Evolutionary conservation across 2,797 vertebrate genomes (phyloP).

Genomic region (Phalloptychus januarius): DNA sequence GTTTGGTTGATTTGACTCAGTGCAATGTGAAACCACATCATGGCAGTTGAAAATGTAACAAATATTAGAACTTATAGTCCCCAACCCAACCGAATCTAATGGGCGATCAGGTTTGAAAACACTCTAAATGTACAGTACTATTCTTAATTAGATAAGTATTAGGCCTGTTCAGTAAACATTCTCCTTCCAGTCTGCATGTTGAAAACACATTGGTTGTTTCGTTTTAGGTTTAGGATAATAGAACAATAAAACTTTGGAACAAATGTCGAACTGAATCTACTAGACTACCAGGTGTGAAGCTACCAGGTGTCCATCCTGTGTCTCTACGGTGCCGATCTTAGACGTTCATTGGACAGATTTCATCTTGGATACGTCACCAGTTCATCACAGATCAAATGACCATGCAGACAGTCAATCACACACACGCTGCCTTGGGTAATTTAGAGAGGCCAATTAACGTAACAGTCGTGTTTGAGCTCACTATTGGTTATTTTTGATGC

Average conservation of each 20-base stretch:
- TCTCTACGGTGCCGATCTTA: not conserved
- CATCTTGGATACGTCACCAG: not conserved
- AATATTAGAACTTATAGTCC: no score
- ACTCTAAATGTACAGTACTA: no score
- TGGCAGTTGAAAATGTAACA: no score
- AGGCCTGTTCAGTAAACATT: not conserved
- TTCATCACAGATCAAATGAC: not conserved
- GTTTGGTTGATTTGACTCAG: no score
- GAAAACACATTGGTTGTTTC: not conserved
- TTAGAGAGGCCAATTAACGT: not conserved
- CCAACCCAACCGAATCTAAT: no score
- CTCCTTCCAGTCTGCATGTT: not conserved
- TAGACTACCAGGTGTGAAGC: no score
- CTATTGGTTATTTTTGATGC: not conserved
- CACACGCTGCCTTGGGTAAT: not conserved
- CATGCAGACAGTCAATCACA: not conserved
- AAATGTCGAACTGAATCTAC: no score
- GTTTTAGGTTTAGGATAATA: not conserved
- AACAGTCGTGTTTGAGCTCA: not conserved
- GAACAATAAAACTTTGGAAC: conserved; percentile 10
- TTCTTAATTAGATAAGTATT: not conserved
- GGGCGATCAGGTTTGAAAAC: no score
- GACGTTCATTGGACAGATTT: not conserved
- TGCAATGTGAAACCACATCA: no score
- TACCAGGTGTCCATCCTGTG: not conserved